Percentiles rank a stretch among this genome's conserved stretches.
Evolutionary conservation across 2,888 invertebrate genomes (phyloP).

Genomic region (Tanytarsus gracilentus): DNA sequence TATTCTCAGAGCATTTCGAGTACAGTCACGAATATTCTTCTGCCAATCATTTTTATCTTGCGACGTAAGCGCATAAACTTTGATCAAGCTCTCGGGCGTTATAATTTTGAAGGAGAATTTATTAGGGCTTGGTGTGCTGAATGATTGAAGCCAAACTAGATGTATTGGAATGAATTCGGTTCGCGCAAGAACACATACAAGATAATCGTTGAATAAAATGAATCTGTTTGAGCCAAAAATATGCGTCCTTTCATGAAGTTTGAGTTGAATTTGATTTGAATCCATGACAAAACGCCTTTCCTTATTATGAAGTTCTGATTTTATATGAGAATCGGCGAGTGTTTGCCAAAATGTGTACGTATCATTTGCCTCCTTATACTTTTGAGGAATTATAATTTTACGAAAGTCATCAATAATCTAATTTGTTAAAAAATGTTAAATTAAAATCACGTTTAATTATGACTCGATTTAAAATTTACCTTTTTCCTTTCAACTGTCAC

Average conservation of each 20-base stretch:
- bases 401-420: slow-evolving; percentile 66
- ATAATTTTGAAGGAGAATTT: slow-evolving; percentile 59
- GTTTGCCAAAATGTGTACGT: slow-evolving; percentile 41
- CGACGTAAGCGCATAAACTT: slow-evolving; percentile 55
- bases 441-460: no score
- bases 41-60: slow-evolving; percentile 73
- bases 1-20: slow-evolving; percentile 50
- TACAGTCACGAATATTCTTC: slow-evolving; percentile 63
- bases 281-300: slow-evolving; percentile 69
- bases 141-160: slow-evolving; percentile 71
- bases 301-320: slow-evolving; percentile 41
- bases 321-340: slow-evolving; percentile 30
- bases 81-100: slow-evolving; percentile 69
- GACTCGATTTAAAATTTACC: no score
- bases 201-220: slow-evolving; percentile 69
- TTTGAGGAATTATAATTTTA: slow-evolving; percentile 31
- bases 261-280: slow-evolving; percentile 61
- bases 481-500: slow-evolving; percentile 60
- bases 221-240: slow-evolving; percentile 51
- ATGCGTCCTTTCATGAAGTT: slow-evolving; percentile 32
- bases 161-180: slow-evolving; percentile 59
- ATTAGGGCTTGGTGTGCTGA: slow-evolving; percentile 55
- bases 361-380: slow-evolving; percentile 38
- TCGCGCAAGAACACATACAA: slow-evolving; percentile 65
- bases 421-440: no score